A percentile compares a stretch with the other conserved stretches of the same genome.
These are phyloP conservation scores for Danaus plexippus DNA, from an alignment of 1,140 invertebrate genomes.

Conservation along the genomic window DNA sequence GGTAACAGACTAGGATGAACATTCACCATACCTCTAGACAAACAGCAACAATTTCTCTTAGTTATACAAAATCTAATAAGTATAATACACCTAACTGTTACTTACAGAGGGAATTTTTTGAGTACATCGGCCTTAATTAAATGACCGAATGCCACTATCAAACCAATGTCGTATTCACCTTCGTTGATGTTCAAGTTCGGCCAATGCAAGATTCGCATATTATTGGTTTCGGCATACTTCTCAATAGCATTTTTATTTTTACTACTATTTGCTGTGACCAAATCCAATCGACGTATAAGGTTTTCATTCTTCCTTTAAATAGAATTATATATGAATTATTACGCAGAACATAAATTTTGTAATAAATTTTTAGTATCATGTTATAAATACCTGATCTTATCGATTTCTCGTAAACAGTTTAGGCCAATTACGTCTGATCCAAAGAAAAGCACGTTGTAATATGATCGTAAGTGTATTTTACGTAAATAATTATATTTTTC, in stretches of 20 bases:
- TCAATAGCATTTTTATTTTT: slow-evolving; percentile 46
- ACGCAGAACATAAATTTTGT: too few relatives aligned
- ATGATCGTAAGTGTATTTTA: slow-evolving; percentile 23
- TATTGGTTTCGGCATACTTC: slow-evolving; percentile 48
- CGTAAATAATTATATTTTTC: slow-evolving; percentile 27
- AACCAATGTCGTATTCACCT: slow-evolving; percentile 52
- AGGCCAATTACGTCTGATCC: slow-evolving; percentile 57
- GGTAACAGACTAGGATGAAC: slow-evolving; percentile 94
- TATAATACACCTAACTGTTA: slow-evolving; percentile 14
- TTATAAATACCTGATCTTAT: slow-evolving; percentile 45
- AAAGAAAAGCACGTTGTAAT: slow-evolving; percentile 59
- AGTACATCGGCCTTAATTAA: slow-evolving; percentile 54
- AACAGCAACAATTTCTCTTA: slow-evolving; percentile 4
- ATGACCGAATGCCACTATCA: slow-evolving; percentile 64
- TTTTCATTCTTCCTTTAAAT: slow-evolving; percentile 40
- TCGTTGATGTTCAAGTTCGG: slow-evolving; percentile 37
- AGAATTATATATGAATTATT: background rate
- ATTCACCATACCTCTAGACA: slow-evolving; percentile 89
- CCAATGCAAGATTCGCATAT: slow-evolving; percentile 49
- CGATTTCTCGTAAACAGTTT: slow-evolving; percentile 52
- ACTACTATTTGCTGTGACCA: slow-evolving; percentile 46
- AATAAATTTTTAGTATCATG: too few relatives aligned
- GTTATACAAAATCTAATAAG: slow-evolving; percentile 2
- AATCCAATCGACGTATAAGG: slow-evolving; percentile 38
- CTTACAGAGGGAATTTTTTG: slow-evolving; percentile 59